These are phyloP conservation scores for Phylloscopus whistleri DNA, from an alignment of 2,113 vertebrate species.

Conservation along the genomic window DNA sequence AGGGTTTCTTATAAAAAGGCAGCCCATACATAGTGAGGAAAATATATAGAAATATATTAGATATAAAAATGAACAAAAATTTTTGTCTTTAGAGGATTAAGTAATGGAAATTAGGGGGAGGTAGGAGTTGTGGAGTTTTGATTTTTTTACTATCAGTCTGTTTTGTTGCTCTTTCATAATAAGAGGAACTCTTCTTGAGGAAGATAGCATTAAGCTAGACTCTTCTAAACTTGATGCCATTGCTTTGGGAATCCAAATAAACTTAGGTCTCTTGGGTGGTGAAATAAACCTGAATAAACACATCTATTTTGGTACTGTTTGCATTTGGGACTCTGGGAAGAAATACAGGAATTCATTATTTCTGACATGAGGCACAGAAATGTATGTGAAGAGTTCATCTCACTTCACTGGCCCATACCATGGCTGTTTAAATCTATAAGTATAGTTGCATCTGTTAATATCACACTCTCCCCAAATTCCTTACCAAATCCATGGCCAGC, in stretches of 20 bases:
- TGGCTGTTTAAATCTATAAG: not conserved
- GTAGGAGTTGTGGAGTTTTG: not conserved
- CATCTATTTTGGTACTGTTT: conserved; percentile 20
- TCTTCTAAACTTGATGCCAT: not conserved
- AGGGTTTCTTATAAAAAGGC: not conserved
- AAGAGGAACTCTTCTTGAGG: not conserved
- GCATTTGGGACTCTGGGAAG: not conserved
- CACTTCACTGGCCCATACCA: not conserved
- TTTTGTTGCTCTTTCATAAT: not conserved
- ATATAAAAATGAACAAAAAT: not conserved
- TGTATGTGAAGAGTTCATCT: not conserved
- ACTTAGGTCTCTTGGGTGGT: not conserved
- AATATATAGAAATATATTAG: not conserved
- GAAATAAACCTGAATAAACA: conserved; percentile 16
- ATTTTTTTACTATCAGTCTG: not conserved
- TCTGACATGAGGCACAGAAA: not conserved
- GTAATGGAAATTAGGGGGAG: not conserved
- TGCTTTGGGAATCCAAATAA: conserved; percentile 21
- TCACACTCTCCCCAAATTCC: not conserved
- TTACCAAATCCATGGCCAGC: not conserved
- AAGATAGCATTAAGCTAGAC: not conserved
- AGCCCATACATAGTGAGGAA: not conserved
- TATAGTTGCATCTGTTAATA: not conserved
- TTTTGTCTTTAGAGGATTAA: not conserved
- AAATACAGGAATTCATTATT: conserved; percentile 11